Conservation (phyloP, 2,888 invertebrate species). For the Drosophila picticornis region DNA sequence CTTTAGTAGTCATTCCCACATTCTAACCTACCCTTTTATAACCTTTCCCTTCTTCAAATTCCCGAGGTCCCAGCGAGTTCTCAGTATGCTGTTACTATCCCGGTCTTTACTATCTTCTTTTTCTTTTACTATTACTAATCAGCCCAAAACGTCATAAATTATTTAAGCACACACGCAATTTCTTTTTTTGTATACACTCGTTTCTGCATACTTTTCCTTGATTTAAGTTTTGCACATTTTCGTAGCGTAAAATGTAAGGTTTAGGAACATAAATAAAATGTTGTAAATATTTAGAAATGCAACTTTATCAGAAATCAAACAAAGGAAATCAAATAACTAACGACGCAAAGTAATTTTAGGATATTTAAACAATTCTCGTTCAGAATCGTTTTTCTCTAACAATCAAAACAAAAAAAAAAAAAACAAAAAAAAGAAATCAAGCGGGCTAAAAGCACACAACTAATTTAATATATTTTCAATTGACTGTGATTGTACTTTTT, state of each 20-base stretch:
- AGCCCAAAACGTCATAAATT: constrained; percentile 74
- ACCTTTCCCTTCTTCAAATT: constrained; percentile 38
- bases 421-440: neutral
- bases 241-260: constrained; percentile 74
- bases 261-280: constrained; percentile 75
- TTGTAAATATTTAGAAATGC: constrained; percentile 68
- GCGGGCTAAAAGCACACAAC: constrained; percentile 60
- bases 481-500: constrained; percentile 78
- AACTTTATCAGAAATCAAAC: constrained; percentile 50
- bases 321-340: constrained; percentile 32
- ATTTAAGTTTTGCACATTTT: constrained; percentile 62
- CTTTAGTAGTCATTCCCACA: constrained; percentile 60
- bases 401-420: neutral
- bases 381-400: constrained; percentile 37
- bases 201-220: constrained; percentile 42
- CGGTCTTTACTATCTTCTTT: constrained; percentile 13
- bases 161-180: constrained; percentile 71
- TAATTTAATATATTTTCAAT: constrained; percentile 76
- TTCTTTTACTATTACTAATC: constrained; percentile 9
- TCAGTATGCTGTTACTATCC: constrained; percentile 23
- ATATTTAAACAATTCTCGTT: constrained; percentile 49
- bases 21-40: neutral
- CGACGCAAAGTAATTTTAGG: constrained; percentile 17
- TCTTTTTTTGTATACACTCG: constrained; percentile 17
- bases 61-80: constrained; percentile 37